phyloP scores from a whole-genome alignment of 2,888 invertebrate genomes.

The Tupiocoris notatus region DNA sequence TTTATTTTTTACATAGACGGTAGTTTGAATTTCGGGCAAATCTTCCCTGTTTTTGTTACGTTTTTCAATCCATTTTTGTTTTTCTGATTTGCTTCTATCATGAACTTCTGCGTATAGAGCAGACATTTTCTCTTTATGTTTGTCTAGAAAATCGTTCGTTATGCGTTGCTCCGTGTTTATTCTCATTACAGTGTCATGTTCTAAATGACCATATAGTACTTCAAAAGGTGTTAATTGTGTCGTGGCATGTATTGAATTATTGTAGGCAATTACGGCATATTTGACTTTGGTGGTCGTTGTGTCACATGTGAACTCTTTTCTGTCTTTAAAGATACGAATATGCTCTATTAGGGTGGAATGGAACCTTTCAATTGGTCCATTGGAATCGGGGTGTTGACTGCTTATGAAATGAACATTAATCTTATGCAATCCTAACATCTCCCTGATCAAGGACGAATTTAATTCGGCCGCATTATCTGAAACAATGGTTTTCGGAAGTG shows the following conservation, averaged over 20 bases:
- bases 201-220: conserved; percentile 10
- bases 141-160: conserved; percentile 7
- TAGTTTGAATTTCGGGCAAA: too few species aligned
- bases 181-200: not conserved
- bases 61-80: too few species aligned
- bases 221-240: conserved; percentile 8
- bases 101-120: not conserved
- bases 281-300: conserved; percentile 9
- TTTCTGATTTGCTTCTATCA: too few species aligned
- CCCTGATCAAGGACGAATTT: conserved; percentile 19
- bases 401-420: conserved; percentile 26
- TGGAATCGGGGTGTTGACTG: conserved; percentile 22
- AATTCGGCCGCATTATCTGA: conserved; percentile 41
- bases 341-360: conserved; percentile 20
- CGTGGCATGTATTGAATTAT: conserved; percentile 18
- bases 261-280: conserved; percentile 29
- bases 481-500: conserved; percentile 24
- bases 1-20: too few species aligned
- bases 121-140: conserved; percentile 8
- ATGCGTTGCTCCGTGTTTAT: not conserved
- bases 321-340: conserved; percentile 5
- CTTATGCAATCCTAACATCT: conserved; percentile 14
- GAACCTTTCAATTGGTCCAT: conserved; percentile 25
- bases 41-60: too few species aligned
- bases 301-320: not conserved